These are phyloP conservation scores for Agonopterix subpropinquella DNA, from an alignment of 2,888 invertebrate species.

Conservation along the genomic window DNA sequence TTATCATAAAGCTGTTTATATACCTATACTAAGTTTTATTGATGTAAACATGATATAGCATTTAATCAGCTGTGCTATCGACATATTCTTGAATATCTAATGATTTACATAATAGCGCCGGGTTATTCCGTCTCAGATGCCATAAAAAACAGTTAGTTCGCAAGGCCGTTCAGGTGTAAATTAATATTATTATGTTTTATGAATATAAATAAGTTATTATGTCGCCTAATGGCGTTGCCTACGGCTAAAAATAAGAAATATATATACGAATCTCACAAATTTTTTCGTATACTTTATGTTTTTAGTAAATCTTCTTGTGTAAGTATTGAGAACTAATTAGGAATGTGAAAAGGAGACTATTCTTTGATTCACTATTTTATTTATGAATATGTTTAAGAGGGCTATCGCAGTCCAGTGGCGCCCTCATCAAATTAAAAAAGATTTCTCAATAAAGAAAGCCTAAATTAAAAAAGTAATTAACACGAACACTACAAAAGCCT, in stretches of 20 bases:
- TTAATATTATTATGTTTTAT: constrained; percentile 1
- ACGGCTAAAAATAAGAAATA: not conserved
- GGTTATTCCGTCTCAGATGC: constrained; percentile 21
- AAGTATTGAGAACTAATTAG: no score
- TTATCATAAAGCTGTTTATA: not conserved
- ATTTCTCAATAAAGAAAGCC: no score
- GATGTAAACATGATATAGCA: constrained; percentile 11
- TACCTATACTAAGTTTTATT: not conserved
- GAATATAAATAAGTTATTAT: constrained; percentile 3
- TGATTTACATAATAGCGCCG: constrained; percentile 27
- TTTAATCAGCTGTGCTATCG: constrained; percentile 19
- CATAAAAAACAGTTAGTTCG: constrained; percentile 34
- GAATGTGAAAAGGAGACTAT: no score
- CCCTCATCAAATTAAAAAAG: no score
- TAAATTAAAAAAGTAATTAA: no score
- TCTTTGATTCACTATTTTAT: no score
- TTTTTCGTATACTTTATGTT: no score
- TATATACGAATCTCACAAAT: no score
- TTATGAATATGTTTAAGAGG: no score
- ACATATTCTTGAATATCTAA: constrained; percentile 11
- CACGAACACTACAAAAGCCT: no score
- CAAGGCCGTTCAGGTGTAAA: constrained; percentile 28
- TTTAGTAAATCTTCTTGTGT: no score
- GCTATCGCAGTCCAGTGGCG: no score
- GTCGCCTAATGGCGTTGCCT: not conserved